Conservation (phyloP, 2,113 vertebrate genomes). For the Dicaeum eximium region DNA sequence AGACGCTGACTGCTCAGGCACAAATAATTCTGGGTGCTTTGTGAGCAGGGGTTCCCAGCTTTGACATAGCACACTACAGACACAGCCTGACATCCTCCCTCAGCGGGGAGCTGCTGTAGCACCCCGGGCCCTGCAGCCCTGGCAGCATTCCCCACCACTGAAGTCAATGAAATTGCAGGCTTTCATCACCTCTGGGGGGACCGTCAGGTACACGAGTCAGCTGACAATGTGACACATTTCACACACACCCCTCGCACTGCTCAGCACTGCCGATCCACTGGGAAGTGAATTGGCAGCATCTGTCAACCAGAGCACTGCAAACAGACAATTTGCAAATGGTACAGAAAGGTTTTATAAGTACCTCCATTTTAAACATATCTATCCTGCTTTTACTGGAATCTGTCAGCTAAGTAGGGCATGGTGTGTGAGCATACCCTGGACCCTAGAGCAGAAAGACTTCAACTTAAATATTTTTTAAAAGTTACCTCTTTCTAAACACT, state of each 20-base stretch:
- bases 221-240: not conserved
- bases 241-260: not conserved
- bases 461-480: not conserved
- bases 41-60: not conserved
- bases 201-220: not conserved
- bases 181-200: not conserved
- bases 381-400: not conserved
- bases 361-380: conserved; percentile 9
- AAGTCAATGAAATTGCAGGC: not conserved
- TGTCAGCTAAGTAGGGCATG: not conserved
- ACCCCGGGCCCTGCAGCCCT: fast-evolving
- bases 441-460: not conserved
- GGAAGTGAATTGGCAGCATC: not conserved
- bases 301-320: not conserved
- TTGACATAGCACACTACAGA: not conserved
- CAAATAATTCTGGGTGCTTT: not conserved
- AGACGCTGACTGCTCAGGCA: not conserved
- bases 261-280: fast-evolving
- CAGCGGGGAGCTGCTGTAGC: fast-evolving
- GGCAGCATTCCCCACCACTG: not conserved
- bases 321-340: not conserved
- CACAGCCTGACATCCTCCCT: fast-evolving
- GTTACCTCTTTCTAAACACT: not conserved
- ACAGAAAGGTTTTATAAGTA: not conserved
- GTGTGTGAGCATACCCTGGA: not conserved